Evolutionary conservation across 2,888 invertebrate species (phyloP).

Genomic region (Ichneumoninae sp.): DNA sequence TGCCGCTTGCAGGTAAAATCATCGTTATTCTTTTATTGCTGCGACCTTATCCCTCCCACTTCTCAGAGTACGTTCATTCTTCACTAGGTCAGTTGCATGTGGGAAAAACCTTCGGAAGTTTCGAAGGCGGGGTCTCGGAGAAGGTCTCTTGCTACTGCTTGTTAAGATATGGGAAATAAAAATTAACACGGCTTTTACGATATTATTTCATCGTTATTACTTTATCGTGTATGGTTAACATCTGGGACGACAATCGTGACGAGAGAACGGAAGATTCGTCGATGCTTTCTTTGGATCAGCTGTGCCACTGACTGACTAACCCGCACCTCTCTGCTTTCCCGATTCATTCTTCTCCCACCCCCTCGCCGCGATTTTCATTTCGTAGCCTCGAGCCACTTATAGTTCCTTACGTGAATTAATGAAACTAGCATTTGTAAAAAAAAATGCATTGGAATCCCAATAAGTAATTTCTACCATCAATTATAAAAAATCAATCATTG

Average conservation of each 20-base stretch:
- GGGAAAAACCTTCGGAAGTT: conserved; percentile 2
- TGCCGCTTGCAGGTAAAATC: background rate
- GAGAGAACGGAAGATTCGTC: background rate
- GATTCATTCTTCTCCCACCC: conserved; percentile 17
- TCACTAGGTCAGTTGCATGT: conserved; percentile 29
- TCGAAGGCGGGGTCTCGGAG: background rate
- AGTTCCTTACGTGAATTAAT: background rate
- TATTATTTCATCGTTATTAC: background rate
- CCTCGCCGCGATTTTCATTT: conserved; percentile 10
- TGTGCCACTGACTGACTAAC: conserved; percentile 57
- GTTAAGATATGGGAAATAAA: background rate
- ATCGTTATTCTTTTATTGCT: conserved; percentile 15
- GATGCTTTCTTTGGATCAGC: conserved; percentile 51
- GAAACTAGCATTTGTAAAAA: background rate
- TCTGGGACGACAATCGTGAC: background rate
- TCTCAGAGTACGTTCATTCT: conserved; percentile 14
- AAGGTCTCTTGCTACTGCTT: background rate
- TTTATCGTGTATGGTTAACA: conserved; percentile 1
- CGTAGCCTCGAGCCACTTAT: background rate
- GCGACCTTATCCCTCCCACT: background rate
- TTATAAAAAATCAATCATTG: background rate
- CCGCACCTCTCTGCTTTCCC: conserved; percentile 24
- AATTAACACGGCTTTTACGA: background rate
- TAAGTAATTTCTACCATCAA: background rate
- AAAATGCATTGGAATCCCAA: background rate